phyloP scores from a whole-genome alignment of 2,113 vertebrate species.

The Equus quagga region DNA sequence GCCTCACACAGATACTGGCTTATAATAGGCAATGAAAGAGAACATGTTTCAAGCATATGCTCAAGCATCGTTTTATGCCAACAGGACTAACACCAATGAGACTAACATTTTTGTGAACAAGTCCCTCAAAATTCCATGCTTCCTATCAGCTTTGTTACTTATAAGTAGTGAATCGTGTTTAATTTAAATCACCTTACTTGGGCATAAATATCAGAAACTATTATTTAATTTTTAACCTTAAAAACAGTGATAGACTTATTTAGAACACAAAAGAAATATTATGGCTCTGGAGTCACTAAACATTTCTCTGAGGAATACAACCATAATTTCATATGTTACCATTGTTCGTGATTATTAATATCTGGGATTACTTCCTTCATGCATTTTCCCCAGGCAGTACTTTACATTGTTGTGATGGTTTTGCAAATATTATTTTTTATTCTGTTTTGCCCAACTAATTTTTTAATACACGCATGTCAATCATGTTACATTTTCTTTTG shows the following conservation, averaged over 20 bases:
- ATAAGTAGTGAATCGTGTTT: neutral
- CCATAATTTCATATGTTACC: neutral
- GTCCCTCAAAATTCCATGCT: neutral
- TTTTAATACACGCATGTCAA: neutral
- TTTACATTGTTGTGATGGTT: neutral
- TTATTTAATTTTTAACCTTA: neutral
- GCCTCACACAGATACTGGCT: neutral
- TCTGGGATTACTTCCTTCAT: neutral
- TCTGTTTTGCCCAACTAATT: neutral
- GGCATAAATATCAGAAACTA: neutral
- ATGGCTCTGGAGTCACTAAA: neutral
- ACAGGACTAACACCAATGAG: neutral
- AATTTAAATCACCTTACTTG: slow-evolving; percentile 1
- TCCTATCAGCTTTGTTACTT: neutral
- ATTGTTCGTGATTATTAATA: neutral
- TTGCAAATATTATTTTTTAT: neutral
- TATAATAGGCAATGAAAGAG: neutral
- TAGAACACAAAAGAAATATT: neutral
- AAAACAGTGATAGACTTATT: neutral
- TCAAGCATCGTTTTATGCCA: neutral
- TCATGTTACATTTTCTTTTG: neutral
- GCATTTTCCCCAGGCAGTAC: neutral
- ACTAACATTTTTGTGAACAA: neutral
- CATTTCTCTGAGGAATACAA: neutral
- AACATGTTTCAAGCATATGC: neutral